Evolutionary conservation across 2,888 invertebrate genomes (phyloP).

Genomic region (Heliconius hortense): DNA sequence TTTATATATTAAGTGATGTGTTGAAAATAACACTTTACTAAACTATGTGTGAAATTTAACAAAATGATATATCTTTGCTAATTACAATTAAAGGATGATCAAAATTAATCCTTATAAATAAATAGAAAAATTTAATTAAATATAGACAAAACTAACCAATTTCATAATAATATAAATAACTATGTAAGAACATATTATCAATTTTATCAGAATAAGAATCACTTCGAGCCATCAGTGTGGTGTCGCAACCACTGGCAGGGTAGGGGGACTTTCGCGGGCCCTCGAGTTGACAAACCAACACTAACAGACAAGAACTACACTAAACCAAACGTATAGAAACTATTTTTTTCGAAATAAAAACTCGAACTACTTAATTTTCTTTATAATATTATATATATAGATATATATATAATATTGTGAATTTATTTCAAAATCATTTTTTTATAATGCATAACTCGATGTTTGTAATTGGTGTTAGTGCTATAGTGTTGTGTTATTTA

Average conservation of each 20-base stretch:
- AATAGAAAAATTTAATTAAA: neutral
- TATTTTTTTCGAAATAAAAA: neutral
- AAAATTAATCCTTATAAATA: too few species aligned
- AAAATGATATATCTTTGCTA: too few species aligned
- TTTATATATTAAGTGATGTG: too few species aligned
- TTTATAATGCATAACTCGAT: constrained; percentile 52
- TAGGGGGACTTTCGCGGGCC: constrained; percentile 66
- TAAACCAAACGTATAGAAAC: neutral
- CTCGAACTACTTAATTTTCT: neutral
- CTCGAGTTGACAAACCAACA: constrained; percentile 42
- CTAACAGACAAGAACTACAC: constrained; percentile 27
- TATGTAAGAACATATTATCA: neutral
- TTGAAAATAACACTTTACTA: too few species aligned
- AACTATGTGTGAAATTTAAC: too few species aligned
- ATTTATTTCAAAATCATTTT: neutral
- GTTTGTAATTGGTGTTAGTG: constrained; percentile 53
- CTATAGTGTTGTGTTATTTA: constrained; percentile 56
- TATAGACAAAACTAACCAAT: neutral
- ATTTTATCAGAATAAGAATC: neutral
- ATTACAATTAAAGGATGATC: too few species aligned
- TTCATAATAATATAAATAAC: neutral
- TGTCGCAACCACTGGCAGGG: constrained; percentile 61
- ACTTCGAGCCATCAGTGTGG: constrained; percentile 5
- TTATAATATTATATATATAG: neutral
- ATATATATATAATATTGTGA: neutral